These are phyloP conservation scores for Saccostrea glomerata DNA, from an alignment of 1,140 invertebrate species.

Conservation along the genomic window DNA sequence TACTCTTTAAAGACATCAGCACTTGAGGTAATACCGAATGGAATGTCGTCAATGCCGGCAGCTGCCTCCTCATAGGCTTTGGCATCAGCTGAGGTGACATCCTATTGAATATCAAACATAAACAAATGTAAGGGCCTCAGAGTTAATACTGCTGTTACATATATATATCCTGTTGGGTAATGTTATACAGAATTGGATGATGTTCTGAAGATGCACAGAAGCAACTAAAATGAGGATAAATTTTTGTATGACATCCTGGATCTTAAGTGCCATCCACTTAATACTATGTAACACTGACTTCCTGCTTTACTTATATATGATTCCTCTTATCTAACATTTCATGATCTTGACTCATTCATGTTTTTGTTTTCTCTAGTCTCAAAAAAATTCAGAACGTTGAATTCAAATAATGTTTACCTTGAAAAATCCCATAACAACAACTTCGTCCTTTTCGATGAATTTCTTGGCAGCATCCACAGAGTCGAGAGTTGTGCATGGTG, in stretches of 20 bases:
- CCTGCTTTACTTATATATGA: neutral
- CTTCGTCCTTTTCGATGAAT: conserved; percentile 89
- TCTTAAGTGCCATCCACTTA: neutral
- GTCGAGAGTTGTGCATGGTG: conserved; percentile 87
- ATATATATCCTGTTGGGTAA: neutral
- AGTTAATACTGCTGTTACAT: neutral
- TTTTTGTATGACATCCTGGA: neutral
- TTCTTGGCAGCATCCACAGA: conserved; percentile 90
- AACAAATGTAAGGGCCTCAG: neutral
- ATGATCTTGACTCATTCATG: neutral
- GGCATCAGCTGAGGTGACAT: conserved; percentile 87
- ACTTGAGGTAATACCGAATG: conserved; percentile 91
- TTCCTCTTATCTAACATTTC: neutral
- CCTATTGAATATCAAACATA: conserved; percentile 74
- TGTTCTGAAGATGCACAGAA: neutral
- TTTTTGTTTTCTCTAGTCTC: neutral
- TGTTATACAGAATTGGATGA: neutral
- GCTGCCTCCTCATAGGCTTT: conserved; percentile 92
- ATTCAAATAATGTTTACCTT: conserved; percentile 79
- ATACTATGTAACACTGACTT: neutral
- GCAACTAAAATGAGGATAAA: neutral
- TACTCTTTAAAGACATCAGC: conserved; percentile 88
- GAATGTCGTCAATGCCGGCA: conserved; percentile 89
- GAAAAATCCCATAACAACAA: conserved; percentile 96
- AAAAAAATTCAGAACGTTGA: no score